A percentile compares a stretch with the other conserved stretches of the same genome.
Evolutionary conservation across 2,888 invertebrate genomes (phyloP).

Genomic region (Catonia carolina): DNA sequence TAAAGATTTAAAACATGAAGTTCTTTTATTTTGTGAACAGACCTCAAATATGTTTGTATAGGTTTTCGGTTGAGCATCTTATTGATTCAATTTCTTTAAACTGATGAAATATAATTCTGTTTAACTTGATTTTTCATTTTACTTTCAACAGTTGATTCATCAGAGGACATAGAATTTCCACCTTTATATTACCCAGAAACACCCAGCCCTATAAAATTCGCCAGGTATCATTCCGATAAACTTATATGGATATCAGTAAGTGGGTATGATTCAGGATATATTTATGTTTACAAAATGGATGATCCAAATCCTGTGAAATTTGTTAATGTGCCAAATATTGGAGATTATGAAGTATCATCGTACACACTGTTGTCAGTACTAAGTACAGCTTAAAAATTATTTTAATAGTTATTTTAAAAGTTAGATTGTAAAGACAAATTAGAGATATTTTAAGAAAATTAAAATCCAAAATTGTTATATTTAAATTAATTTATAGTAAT

Average conservation of each 20-base stretch:
- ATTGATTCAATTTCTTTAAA: too few species aligned
- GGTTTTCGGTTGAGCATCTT: too few species aligned
- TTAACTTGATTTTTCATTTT: too few species aligned
- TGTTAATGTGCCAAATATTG: constrained; percentile 47
- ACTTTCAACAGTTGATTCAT: constrained; percentile 52
- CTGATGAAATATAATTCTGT: too few species aligned
- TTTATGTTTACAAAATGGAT: constrained; percentile 53
- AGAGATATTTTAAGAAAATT: too few species aligned
- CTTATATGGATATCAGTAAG: constrained; percentile 56
- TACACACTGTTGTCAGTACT: constrained; percentile 16
- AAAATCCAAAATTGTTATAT: too few species aligned
- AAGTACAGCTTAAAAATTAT: not conserved
- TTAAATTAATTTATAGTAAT: too few species aligned
- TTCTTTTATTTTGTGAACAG: too few species aligned
- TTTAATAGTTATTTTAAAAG: too few species aligned
- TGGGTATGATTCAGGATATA: constrained; percentile 60
- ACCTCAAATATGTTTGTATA: too few species aligned
- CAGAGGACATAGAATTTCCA: constrained; percentile 50
- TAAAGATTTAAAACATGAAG: too few species aligned
- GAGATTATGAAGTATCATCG: constrained; percentile 50
- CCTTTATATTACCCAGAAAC: constrained; percentile 48
- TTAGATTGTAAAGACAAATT: too few species aligned
- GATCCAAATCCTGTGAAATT: constrained; percentile 45
- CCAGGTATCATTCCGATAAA: constrained; percentile 47
- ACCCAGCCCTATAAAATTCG: constrained; percentile 53